A percentile compares a stretch with the other conserved stretches of the same genome.
Evolutionary conservation across 2,113 vertebrate genomes (phyloP).

Genomic region (Diadophis punctatus): DNA sequence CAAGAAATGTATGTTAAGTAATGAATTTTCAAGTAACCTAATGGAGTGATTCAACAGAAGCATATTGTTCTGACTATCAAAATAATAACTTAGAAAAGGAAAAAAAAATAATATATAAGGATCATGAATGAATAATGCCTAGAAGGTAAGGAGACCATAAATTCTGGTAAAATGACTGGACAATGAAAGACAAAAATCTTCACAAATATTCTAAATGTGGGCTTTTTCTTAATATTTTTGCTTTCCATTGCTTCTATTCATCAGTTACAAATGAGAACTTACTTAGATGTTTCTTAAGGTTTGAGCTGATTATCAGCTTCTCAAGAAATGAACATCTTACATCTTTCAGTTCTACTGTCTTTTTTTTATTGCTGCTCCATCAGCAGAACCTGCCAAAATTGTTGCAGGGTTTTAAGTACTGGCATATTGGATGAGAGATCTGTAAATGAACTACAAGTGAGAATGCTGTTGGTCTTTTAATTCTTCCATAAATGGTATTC

Average conservation of each 20-base stretch:
- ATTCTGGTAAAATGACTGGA: background rate
- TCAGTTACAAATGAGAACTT: background rate
- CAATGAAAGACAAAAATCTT: background rate
- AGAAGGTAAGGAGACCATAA: background rate
- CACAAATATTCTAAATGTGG: background rate
- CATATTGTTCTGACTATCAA: conserved; percentile 43
- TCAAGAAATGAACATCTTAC: background rate
- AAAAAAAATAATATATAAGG: background rate
- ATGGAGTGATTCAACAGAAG: conserved; percentile 42
- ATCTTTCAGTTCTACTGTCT: background rate
- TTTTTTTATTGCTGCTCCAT: background rate
- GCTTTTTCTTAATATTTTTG: background rate
- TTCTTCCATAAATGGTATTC: background rate
- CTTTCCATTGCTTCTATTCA: background rate
- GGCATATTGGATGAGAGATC: background rate
- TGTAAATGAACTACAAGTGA: background rate
- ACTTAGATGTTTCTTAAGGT: background rate
- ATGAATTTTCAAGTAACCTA: conserved; percentile 22
- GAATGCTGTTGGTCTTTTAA: conserved; percentile 20
- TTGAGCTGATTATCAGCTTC: conserved; percentile 1
- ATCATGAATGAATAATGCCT: background rate
- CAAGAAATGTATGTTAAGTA: conserved; percentile 25
- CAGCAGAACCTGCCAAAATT: conserved; percentile 11
- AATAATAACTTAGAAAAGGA: background rate
- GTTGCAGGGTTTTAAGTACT: background rate